phyloP scores from a whole-genome alignment of 2,888 invertebrate genomes.

The Salticus scenicus region DNA sequence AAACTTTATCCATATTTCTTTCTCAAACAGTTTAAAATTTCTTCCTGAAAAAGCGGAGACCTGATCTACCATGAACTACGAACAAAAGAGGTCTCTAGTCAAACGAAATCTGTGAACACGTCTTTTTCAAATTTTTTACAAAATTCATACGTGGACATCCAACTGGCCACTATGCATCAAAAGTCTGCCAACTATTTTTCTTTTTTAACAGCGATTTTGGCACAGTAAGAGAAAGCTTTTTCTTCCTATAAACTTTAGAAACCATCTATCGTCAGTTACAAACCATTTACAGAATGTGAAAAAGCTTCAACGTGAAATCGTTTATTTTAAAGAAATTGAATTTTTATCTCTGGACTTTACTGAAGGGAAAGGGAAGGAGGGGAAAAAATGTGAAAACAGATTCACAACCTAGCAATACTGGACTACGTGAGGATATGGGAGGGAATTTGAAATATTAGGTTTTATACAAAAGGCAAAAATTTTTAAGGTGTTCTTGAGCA shows the following conservation, averaged over 20 bases:
- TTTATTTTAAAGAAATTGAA: constrained; percentile 69
- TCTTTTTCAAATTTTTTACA: constrained; percentile 42
- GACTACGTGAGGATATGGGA: neutral
- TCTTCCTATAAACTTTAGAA: constrained; percentile 27
- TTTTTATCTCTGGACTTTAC: constrained; percentile 47
- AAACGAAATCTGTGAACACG: constrained; percentile 40
- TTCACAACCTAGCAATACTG: no score
- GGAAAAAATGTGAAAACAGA: no score
- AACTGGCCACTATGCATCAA: constrained; percentile 45
- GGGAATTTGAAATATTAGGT: neutral
- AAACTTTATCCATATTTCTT: no score
- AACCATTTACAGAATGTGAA: constrained; percentile 65
- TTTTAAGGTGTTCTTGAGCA: no score
- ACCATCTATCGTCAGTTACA: constrained; percentile 58
- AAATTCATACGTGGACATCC: constrained; percentile 47
- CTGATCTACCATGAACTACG: no score
- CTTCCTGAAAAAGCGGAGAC: no score
- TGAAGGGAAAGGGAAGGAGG: neutral
- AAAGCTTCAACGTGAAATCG: constrained; percentile 44
- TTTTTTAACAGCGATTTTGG: no score
- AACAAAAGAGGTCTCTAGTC: neutral
- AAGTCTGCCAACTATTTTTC: no score
- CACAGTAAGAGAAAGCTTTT: no score
- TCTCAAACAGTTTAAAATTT: no score
- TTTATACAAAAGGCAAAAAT: no score